Evolutionary conservation across 2,888 invertebrate genomes (phyloP), one percentile per base, ranked within the genome.

Genomic region (Ophion costatus): DNA sequence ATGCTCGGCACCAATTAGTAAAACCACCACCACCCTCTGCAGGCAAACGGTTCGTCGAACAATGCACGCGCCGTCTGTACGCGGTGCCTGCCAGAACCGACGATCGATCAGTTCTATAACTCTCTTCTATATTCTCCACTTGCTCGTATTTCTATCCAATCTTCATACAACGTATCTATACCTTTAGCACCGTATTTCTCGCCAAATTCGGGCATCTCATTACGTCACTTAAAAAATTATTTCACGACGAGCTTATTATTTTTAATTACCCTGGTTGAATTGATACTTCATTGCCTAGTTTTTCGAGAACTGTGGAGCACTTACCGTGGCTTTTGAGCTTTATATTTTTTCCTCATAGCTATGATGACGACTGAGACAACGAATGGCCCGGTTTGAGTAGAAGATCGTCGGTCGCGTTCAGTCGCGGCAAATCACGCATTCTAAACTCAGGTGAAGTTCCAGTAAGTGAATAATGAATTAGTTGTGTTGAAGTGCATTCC

Each of bases 1-100:
- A 90, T 91, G 90, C 89, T 89, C 88, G 89, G 89, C 89, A 89
- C 89, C 91, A 91, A 92, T 92, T 92, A 92, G 91, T 89, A 91
- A 91, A 91, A 90, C 90, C 90, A 90, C 89, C 90, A 63, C 70
- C 79, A 75, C 29, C 70, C 69, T 82, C 79, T 61, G 81, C 85
- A 82, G 51, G 63, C 80, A 83, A 90, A 90, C 90, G 90, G 88
- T 89, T 90, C 89, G 88, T 86, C 88, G 89, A 91, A 90, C 90
- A 90, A 91, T 90, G 89, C 89, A 89, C 89, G 85, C 87, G 86
- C 76, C 75, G 84, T 85, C 85, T 80, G 84, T 84, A 80, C 82
- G 69, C n/a, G 74, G 77, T 77, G 81, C 83, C 85, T 83, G 84
- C 56, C 76, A 77, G 87, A 87, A 85, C 86, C 84, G 79, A 80